Percentiles rank a stretch among this genome's conserved stretches.
phyloP scores from a whole-genome alignment of 2,113 vertebrate species.

The Baryphthengus martii region DNA sequence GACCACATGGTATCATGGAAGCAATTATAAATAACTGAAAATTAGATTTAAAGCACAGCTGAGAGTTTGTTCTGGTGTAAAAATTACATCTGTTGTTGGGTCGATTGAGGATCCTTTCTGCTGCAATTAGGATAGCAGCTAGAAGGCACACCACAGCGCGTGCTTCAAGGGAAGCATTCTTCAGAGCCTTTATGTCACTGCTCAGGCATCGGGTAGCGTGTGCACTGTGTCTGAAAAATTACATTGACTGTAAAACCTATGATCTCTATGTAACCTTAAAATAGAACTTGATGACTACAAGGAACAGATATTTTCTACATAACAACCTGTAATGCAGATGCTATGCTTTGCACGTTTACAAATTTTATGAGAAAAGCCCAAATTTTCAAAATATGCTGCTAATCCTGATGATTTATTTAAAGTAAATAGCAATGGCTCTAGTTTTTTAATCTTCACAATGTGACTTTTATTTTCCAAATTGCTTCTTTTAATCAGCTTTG shows the following conservation, averaged over 20 bases:
- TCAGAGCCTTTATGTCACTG: not conserved
- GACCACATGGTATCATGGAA: rapidly evolving
- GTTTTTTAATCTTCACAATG: not conserved
- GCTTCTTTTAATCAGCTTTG: not conserved
- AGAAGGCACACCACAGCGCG: not conserved
- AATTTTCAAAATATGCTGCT: not conserved
- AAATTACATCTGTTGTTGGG: not conserved
- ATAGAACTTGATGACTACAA: not conserved
- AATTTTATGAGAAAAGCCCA: not conserved
- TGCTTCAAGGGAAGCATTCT: not conserved
- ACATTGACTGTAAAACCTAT: not conserved
- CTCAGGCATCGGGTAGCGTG: not conserved
- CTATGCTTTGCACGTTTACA: not conserved
- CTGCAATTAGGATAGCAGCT: not conserved
- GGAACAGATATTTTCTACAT: not conserved
- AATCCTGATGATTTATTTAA: not conserved
- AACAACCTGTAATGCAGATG: too few species aligned
- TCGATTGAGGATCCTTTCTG: not conserved
- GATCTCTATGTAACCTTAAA: not conserved
- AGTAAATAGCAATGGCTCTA: not conserved
- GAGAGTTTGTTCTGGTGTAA: not conserved
- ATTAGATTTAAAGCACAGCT: not conserved
- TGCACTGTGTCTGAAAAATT: not conserved
- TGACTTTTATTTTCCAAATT: not conserved
- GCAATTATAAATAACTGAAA: not conserved